phyloP scores from a whole-genome alignment of 1,140 invertebrate species.

The Drosophila insularis region DNA sequence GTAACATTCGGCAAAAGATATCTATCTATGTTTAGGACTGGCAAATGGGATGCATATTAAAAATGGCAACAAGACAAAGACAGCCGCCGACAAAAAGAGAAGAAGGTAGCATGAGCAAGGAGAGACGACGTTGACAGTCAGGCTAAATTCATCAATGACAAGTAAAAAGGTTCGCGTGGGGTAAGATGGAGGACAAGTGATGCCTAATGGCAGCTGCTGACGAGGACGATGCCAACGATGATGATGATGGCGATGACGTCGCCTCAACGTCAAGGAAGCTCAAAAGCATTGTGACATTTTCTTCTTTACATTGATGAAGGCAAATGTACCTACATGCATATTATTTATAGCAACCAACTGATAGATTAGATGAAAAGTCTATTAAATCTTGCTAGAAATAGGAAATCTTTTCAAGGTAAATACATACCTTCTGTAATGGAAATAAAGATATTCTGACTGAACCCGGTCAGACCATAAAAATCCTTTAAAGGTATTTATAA shows the following conservation, averaged over 20 bases:
- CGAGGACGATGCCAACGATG: constrained; percentile 18
- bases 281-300: constrained; percentile 8
- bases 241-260: constrained; percentile 8
- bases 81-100: constrained; percentile 8
- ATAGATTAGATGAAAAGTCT: background rate
- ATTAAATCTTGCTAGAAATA: background rate
- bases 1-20: constrained; percentile 51
- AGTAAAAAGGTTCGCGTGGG: constrained; percentile 21
- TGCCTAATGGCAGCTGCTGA: constrained; percentile 24
- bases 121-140: constrained; percentile 31
- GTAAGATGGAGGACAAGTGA: background rate
- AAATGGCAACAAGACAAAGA: constrained; percentile 56
- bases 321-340: background rate
- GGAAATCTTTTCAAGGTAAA: background rate
- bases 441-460: no score
- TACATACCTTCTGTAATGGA: no score
- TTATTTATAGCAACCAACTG: background rate
- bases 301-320: constrained; percentile 5
- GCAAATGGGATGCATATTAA: constrained; percentile 67
- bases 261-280: background rate
- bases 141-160: constrained; percentile 70
- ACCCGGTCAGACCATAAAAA: no score
- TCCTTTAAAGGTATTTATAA: no score
- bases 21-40: constrained; percentile 38
- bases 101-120: no score